Evolutionary conservation across 1,140 invertebrate species (phyloP), one percentile per base, ranked within the genome.

Genomic region (Hylyphantes graminicola): DNA sequence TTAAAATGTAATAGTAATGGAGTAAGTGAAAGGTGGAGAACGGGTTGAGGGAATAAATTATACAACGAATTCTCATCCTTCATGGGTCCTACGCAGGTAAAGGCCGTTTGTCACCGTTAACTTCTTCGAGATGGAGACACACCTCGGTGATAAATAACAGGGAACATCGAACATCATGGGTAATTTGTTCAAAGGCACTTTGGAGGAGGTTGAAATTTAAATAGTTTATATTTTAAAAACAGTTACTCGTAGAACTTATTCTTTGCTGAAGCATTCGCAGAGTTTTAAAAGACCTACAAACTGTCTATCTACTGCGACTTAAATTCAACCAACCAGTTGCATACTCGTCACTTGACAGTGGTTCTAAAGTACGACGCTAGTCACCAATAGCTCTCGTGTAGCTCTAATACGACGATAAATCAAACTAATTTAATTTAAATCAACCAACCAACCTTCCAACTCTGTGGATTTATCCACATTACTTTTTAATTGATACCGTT

Each of bases 101-200:
- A 78, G 55, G 75, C 48, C 64, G 51, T 78, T 78, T 65, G 75
- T 78, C 75, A 65, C 75, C 75, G 75, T 78, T 78, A 78, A 50
- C 54, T 78, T 67, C 63, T 65, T 65, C 75, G 48, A 15, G 63
- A 65, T 51, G 67, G 21, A 15, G 48, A 64, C 75, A 78, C 75
- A 78, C 75, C 75, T 67, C 35, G 35, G 75, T 67, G 53, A 78
- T 78, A 64, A 78, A 78, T 78, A 78, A 78, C 75, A 61, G 13
- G 54, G 35, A 21, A 17, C 75, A 53, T 78, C 75, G 67, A 64
- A 55, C 15, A 61, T 50, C 5, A 12, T 19, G 55, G 13, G 15
- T 76, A 76, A 76, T 63, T 54, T 76, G 73, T 76, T 76, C 73
- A 15, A 50, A 76, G 17, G 73, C 15, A 76, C 48, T 61, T 48